These are phyloP conservation scores for Candidula unifasciata DNA, from an alignment of 2,888 invertebrate species.

Conservation along the genomic window DNA sequence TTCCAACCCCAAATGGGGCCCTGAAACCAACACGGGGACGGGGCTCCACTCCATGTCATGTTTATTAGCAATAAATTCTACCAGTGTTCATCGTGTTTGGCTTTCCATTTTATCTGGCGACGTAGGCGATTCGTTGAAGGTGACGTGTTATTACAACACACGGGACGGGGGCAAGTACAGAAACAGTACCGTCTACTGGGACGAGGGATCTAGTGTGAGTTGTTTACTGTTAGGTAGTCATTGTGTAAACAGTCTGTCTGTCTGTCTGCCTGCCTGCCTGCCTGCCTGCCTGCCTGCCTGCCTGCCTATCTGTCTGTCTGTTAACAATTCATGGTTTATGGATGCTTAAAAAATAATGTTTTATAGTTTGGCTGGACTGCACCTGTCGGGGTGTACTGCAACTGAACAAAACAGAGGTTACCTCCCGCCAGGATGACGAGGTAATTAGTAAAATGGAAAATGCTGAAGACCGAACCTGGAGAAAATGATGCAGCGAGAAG, in stretches of 20 bases:
- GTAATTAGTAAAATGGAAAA: no score
- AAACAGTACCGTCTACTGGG: constrained; percentile 61
- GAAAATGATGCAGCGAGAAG: no score
- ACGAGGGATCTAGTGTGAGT: constrained; percentile 66
- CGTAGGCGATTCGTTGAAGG: constrained; percentile 65
- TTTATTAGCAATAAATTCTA: not conserved
- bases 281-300: not conserved
- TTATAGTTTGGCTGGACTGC: no score
- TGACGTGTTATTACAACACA: constrained; percentile 65
- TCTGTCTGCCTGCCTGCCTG: not conserved
- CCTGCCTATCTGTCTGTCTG: constrained; percentile 11
- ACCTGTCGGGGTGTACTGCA: no score
- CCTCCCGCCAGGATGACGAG: no score
- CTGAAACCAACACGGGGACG: not conserved
- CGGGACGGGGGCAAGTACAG: constrained; percentile 54
- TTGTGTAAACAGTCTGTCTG: no score
- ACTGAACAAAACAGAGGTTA: no score
- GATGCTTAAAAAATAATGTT: no score
- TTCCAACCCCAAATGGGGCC: not conserved
- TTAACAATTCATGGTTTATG: no score
- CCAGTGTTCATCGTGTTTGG: no score
- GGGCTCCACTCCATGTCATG: not conserved
- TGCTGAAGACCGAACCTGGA: no score
- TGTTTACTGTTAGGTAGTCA: no score
- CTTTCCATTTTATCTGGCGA: not conserved